Percentiles rank a stretch among this genome's conserved stretches.
These are phyloP conservation scores for Limnephilus lunatus DNA, from an alignment of 2,888 invertebrate species.

Conservation along the genomic window DNA sequence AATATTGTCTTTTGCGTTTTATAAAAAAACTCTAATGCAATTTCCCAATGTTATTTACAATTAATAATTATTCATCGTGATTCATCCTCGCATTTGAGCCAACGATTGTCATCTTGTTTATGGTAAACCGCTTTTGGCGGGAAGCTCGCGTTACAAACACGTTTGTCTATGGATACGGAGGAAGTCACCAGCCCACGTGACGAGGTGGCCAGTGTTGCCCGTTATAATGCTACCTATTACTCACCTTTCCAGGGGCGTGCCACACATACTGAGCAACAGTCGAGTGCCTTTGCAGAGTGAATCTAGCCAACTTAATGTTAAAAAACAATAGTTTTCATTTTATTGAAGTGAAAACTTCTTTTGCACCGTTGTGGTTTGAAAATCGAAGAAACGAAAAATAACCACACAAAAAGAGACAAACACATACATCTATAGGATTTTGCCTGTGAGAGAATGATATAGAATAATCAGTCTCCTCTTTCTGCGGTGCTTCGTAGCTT, in stretches of 20 bases:
- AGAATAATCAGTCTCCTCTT: too few species aligned
- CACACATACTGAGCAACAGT: not conserved
- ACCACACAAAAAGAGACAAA: too few species aligned
- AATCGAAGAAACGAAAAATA: too few species aligned
- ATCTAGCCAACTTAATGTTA: not conserved
- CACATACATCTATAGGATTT: too few species aligned
- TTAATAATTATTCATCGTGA: not conserved
- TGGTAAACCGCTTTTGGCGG: conserved; percentile 10
- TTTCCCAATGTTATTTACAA: not conserved
- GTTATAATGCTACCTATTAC: not conserved
- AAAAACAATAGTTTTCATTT: not conserved
- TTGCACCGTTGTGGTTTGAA: too few species aligned
- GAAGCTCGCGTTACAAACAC: not conserved
- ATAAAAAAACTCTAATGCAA: not conserved
- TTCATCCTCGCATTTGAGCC: not conserved
- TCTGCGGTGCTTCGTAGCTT: too few species aligned
- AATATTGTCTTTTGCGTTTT: not conserved
- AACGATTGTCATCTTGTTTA: not conserved
- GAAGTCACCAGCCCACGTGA: conserved; percentile 18
- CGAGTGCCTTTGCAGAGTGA: not conserved
- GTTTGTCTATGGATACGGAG: conserved; percentile 17
- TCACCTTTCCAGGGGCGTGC: not conserved
- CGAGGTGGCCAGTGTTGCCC: not conserved
- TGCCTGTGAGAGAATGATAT: too few species aligned
- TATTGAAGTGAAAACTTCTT: not conserved